Percentiles rank a stretch among this genome's conserved stretches.
These are phyloP conservation scores for Epinephelus awoara DNA, from an alignment of 2,797 vertebrate genomes.

Conservation along the genomic window DNA sequence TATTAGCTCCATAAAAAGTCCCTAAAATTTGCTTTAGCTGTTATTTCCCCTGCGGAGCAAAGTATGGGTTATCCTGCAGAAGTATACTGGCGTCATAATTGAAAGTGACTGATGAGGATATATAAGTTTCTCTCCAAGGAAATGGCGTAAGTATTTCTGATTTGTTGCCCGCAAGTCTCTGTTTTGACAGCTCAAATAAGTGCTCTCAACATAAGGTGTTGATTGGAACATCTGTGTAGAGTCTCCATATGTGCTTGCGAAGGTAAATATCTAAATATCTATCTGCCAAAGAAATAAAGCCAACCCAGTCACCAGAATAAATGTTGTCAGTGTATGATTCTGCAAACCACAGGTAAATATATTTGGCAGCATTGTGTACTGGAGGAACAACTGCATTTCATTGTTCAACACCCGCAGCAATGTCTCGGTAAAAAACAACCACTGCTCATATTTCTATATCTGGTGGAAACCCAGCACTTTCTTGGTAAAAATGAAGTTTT, in stretches of 20 bases:
- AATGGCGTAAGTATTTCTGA: neutral
- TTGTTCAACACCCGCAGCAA: too few relatives aligned
- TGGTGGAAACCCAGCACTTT: too few relatives aligned
- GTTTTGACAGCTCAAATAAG: slow-evolving; percentile 27
- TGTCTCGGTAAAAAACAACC: too few relatives aligned
- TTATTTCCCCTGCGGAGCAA: slow-evolving; percentile 38
- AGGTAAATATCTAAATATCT: slow-evolving; percentile 17
- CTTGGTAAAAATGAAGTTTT: too few relatives aligned
- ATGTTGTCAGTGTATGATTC: too few relatives aligned
- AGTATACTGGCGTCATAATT: slow-evolving; percentile 18
- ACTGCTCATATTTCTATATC: too few relatives aligned
- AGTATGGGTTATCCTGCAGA: slow-evolving; percentile 19
- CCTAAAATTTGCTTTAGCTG: slow-evolving; percentile 38
- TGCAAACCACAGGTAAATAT: too few relatives aligned
- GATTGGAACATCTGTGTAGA: slow-evolving; percentile 17
- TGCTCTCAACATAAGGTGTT: slow-evolving; percentile 14
- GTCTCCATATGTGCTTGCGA: slow-evolving; percentile 13
- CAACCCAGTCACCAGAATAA: too few relatives aligned
- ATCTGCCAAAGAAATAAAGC: slow-evolving; percentile 21
- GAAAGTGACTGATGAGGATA: slow-evolving; percentile 19
- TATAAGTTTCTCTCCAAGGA: slow-evolving; percentile 10
- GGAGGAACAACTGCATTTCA: too few relatives aligned
- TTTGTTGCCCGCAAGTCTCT: neutral
- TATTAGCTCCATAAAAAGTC: slow-evolving; percentile 45
- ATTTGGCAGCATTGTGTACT: too few relatives aligned